Percentiles rank a stretch among this genome's conserved stretches.
These are phyloP conservation scores for Halichoeres trimaculatus DNA, from an alignment of 2,113 vertebrate genomes.

Conservation along the genomic window DNA sequence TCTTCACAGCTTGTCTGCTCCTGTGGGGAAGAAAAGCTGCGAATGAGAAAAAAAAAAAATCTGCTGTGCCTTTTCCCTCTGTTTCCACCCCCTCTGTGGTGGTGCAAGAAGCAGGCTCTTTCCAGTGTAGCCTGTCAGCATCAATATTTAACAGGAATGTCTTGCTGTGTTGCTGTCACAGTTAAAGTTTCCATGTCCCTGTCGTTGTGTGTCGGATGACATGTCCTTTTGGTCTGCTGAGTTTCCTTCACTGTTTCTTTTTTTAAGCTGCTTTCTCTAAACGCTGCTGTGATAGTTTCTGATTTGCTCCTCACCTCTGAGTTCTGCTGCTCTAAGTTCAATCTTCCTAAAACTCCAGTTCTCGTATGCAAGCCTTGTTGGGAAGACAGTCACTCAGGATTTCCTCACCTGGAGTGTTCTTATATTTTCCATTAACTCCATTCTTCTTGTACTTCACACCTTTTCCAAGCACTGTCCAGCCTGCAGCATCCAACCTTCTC, in stretches of 20 bases:
- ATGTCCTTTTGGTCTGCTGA: constrained; percentile 11
- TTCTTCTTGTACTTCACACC: constrained; percentile 42
- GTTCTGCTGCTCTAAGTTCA: neutral
- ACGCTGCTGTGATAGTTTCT: neutral
- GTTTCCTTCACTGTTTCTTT: neutral
- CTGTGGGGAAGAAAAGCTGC: constrained; percentile 12
- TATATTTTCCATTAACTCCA: constrained; percentile 42
- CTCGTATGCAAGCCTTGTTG: constrained; percentile 1
- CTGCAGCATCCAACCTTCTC: constrained; percentile 57
- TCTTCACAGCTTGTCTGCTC: constrained; percentile 28
- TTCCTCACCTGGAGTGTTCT: constrained; percentile 14
- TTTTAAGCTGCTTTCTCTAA: neutral
- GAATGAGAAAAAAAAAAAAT: constrained; percentile 32
- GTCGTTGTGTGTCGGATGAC: constrained; percentile 8
- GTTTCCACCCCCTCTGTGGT: constrained; percentile 14
- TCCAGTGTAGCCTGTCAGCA: constrained; percentile 58
- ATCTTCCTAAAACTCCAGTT: constrained; percentile 8
- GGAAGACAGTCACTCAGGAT: constrained; percentile 29
- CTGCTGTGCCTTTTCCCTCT: constrained; percentile 30
- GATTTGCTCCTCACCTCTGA: constrained; percentile 3
- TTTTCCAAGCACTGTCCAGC: constrained; percentile 31
- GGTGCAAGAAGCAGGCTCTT: constrained; percentile 45
- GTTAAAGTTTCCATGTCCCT: constrained; percentile 53
- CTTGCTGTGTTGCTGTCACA: constrained; percentile 64
- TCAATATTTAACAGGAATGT: constrained; percentile 75